These are phyloP conservation scores for Clostera curtula DNA, from an alignment of 2,888 invertebrate genomes.

Conservation along the genomic window DNA sequence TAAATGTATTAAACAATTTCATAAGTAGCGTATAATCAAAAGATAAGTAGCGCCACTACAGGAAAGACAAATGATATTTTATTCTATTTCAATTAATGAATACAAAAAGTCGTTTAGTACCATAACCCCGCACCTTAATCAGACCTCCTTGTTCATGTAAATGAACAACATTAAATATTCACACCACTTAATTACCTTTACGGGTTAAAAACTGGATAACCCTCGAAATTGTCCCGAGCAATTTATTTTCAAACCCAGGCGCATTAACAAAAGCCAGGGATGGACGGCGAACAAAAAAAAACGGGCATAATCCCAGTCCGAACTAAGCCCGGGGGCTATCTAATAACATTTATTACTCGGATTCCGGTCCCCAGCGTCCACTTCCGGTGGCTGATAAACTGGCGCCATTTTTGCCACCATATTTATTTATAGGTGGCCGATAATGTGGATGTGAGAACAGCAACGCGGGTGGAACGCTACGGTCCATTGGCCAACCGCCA, in stretches of 20 bases:
- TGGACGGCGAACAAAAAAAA: slow-evolving; percentile 60
- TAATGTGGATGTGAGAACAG: slow-evolving; percentile 55
- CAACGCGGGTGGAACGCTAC: slow-evolving; percentile 25
- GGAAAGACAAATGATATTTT: too few species aligned
- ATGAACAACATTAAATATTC: slow-evolving; percentile 9
- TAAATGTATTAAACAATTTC: too few species aligned
- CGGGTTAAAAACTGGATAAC: slow-evolving; percentile 20
- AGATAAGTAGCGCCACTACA: too few species aligned
- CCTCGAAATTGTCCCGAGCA: slow-evolving; percentile 46
- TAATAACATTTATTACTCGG: slow-evolving; percentile 74
- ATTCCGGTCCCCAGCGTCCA: slow-evolving; percentile 69
- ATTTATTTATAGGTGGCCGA: slow-evolving; percentile 73
- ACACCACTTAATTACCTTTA: slow-evolving; percentile 27
- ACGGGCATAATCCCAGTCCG: slow-evolving; percentile 41
- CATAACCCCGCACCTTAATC: too few species aligned
- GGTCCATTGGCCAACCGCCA: slow-evolving; percentile 18
- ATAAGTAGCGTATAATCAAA: too few species aligned
- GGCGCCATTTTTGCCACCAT: slow-evolving; percentile 72
- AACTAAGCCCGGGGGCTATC: slow-evolving; percentile 73
- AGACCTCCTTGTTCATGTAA: neutral
- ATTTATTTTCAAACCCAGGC: slow-evolving; percentile 68
- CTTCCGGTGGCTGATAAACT: slow-evolving; percentile 72
- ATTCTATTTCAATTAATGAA: too few species aligned
- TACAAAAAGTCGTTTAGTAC: too few species aligned
- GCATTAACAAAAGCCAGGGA: slow-evolving; percentile 67